Evolutionary conservation across 2,797 vertebrate species (phyloP).

Genomic region (Periparus ater): DNA sequence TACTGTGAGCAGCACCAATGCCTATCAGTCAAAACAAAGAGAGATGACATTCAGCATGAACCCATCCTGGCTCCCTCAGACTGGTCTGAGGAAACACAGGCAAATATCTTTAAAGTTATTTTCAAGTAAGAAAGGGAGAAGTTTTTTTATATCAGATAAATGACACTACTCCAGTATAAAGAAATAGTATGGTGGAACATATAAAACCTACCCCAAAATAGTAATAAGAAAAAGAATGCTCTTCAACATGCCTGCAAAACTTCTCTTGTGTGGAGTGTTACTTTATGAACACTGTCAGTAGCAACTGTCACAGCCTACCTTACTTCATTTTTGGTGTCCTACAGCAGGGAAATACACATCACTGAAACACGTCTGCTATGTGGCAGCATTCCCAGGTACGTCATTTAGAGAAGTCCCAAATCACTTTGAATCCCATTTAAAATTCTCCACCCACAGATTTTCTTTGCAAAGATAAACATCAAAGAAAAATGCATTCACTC

Average conservation of each 20-base stretch:
- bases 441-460: neutral
- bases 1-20: neutral
- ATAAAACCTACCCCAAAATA: neutral
- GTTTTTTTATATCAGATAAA: neutral
- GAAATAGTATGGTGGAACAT: neutral
- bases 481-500: neutral
- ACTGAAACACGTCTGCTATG: neutral
- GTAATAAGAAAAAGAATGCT: neutral
- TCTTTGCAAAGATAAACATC: neutral
- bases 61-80: neutral
- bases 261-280: neutral
- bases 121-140: neutral
- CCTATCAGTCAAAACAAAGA: neutral
- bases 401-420: neutral
- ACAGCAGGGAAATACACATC: neutral
- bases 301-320: neutral
- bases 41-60: neutral
- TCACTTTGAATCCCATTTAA: neutral
- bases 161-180: rapidly evolving
- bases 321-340: neutral
- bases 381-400: neutral
- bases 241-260: neutral
- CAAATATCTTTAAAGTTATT: neutral
- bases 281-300: neutral
- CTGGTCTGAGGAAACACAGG: neutral